Base-by-base conservation (phyloP, 1,140 invertebrate genomes). In the Pseudomyrmex concolor region DNA sequence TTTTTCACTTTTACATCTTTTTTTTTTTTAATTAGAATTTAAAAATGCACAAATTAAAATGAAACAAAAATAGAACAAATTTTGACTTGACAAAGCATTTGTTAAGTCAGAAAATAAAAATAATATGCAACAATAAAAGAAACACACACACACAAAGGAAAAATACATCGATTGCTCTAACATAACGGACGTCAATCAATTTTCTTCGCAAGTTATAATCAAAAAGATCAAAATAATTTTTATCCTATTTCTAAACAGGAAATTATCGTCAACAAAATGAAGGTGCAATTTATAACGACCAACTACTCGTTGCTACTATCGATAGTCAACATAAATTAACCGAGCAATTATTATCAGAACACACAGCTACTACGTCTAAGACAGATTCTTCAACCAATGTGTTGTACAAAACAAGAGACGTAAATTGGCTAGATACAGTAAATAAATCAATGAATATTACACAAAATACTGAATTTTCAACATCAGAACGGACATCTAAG, bases 351-450 rank as follows among this genome's bases (percentile, higher is more conserved):
- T 5, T 43, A 19, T 17, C 12, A 2, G 13, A 72, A 72, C 13
- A 12, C 7, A 13, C 9, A 7, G 50, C 13, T 51, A 51, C 34
- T 12, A 13, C 50, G 13, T 51, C 7, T 13, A 51, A 51, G 50
- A 51, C 2, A 51, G 9, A 51, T 10, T 51, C 3, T 13, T 51
- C 10, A 12, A 13, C 2, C 10, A 12, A 51, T 8, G 13, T 51
- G 50, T 13, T 12, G 12, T 45, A 17, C 2, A 84, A 19, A 64
- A 15, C n/a, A 3, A 9, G 17, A 5, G 17, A 50, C 7, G 22
- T 25, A 7, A 62, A 34, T 70, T 76, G 50, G 48, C 54, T 86
- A 7, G 19, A 81, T 9, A 17, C 12, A 8, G 13, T 77, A 7
- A 66, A 15, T 25, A 55, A 57, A 48, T 3, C 25, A 43, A 15